A percentile compares a stretch with the other conserved stretches of the same genome.
phyloP scores from a whole-genome alignment of 1,140 invertebrate genomes.

The Samia ricini region DNA sequence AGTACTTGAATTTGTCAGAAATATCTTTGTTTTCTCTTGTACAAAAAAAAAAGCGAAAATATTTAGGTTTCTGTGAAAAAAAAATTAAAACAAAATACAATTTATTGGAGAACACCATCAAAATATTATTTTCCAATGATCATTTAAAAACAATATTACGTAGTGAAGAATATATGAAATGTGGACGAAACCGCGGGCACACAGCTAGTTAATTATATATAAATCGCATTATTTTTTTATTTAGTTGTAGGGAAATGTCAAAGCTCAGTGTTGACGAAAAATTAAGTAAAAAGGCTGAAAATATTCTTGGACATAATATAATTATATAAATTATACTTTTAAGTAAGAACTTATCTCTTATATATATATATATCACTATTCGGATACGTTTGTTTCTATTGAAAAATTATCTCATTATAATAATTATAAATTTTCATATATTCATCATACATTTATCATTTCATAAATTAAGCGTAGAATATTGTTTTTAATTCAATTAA shows the following conservation, averaged over 20 bases:
- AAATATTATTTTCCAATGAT: too few relatives aligned
- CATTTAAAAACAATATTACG: too few relatives aligned
- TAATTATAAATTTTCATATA: not conserved
- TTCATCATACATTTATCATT: not conserved
- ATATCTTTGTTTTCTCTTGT: too few relatives aligned
- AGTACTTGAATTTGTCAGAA: too few relatives aligned
- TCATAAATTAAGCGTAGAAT: not conserved
- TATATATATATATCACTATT: not conserved
- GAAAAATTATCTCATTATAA: not conserved
- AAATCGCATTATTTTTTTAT: too few relatives aligned
- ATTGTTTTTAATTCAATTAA: not conserved
- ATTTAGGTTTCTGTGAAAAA: too few relatives aligned
- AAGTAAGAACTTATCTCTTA: not conserved
- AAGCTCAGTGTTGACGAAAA: not conserved
- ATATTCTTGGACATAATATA: not conserved
- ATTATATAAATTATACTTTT: not conserved
- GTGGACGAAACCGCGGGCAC: too few relatives aligned
- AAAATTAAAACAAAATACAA: too few relatives aligned
- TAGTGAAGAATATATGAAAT: too few relatives aligned
- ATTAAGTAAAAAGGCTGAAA: not conserved
- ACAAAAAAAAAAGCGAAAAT: too few relatives aligned
- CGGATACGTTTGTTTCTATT: not conserved
- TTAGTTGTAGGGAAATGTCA: not conserved
- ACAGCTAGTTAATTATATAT: too few relatives aligned
- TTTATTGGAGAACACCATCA: too few relatives aligned